A percentile compares a stretch with the other conserved stretches of the same genome.
phyloP scores from a whole-genome alignment of 2,113 vertebrate species.

The Urocynchramus pylzowi region DNA sequence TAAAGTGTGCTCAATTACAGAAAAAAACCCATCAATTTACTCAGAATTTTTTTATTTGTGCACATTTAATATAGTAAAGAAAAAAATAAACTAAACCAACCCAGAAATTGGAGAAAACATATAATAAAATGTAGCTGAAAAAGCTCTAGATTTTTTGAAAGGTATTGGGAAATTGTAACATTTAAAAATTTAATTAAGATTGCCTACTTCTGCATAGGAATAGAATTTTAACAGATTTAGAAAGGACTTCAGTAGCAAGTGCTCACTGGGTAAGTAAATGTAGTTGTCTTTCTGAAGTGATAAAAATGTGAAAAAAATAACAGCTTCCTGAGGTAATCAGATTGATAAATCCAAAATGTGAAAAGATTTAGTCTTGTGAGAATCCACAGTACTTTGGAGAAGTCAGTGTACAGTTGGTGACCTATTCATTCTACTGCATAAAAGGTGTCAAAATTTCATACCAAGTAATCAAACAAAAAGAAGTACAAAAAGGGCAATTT shows the following conservation, averaged over 20 bases:
- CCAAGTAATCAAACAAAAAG: neutral
- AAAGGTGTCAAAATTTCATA: neutral
- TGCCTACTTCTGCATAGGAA: accelerated
- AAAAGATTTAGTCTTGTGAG: neutral
- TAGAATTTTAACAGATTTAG: neutral
- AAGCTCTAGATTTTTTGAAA: neutral
- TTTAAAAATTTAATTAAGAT: neutral
- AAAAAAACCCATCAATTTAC: neutral
- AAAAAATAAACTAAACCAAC: neutral
- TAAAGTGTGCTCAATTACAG: neutral
- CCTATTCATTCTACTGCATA: neutral
- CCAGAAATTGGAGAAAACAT: neutral
- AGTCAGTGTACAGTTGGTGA: neutral
- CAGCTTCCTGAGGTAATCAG: neutral
- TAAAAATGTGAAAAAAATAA: neutral
- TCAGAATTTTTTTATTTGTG: neutral
- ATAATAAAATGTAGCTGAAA: neutral
- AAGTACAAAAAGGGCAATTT: neutral
- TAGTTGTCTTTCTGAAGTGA: neutral
- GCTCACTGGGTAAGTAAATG: neutral
- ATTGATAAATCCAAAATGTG: neutral
- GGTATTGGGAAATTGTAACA: neutral
- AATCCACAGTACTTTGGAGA: neutral
- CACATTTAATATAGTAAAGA: neutral
- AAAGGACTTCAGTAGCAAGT: neutral